Percentiles rank a stretch among this genome's conserved stretches.
Conservation (phyloP, 2,888 invertebrate genomes). For the Lordiphosa fenestrarum region DNA sequence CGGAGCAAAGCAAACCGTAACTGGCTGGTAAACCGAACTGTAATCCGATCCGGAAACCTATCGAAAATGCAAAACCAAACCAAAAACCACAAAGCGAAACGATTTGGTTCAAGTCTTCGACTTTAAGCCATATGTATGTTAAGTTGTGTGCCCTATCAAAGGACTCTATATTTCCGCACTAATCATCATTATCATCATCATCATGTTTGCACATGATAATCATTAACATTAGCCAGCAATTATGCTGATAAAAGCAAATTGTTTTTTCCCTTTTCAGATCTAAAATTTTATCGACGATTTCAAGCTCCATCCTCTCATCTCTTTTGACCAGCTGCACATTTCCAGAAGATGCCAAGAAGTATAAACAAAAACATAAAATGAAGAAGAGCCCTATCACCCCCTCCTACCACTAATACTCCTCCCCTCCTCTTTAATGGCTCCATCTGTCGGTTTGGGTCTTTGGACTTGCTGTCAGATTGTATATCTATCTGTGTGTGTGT, state of each 20-base stretch:
- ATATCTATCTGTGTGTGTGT: constrained; percentile 41
- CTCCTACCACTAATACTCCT: constrained; percentile 6
- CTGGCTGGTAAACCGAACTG: no score
- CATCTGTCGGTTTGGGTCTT: constrained; percentile 40
- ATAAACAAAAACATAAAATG: constrained; percentile 30
- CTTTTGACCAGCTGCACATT: constrained; percentile 35
- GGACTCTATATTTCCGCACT: background rate
- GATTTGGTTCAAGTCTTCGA: no score
- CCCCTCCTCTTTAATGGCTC: constrained; percentile 15
- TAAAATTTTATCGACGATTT: background rate
- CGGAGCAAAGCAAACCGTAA: no score
- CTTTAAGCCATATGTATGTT: no score
- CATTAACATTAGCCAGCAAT: constrained; percentile 7
- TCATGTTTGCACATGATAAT: background rate
- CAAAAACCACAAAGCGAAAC: no score
- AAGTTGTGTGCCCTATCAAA: no score
- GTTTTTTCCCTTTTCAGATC: constrained; percentile 1
- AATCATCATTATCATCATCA: background rate
- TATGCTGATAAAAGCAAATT: constrained; percentile 8
- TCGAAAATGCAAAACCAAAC: no score
- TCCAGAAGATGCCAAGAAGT: constrained; percentile 33
- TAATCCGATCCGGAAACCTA: no score
- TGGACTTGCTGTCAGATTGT: constrained; percentile 61
- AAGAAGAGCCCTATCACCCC: constrained; percentile 6
- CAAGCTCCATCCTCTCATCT: constrained; percentile 21